phyloP scores from a whole-genome alignment of 2,888 invertebrate genomes.

The Noctua janthe region DNA sequence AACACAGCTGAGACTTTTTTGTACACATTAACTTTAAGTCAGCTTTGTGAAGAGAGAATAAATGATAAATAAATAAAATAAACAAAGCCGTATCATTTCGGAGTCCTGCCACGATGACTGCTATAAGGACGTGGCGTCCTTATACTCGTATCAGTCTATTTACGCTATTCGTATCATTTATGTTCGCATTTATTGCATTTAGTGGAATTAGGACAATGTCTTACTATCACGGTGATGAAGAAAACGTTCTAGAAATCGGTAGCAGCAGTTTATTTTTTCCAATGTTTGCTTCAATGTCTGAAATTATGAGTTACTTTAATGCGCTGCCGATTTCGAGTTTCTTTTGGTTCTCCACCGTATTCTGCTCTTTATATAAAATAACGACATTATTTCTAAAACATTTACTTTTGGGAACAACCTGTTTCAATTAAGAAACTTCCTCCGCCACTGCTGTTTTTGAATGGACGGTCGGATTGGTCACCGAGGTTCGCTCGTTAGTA shows the following conservation, averaged over 20 bases:
- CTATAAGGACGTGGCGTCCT: constrained; percentile 66
- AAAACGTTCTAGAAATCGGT: constrained; percentile 81
- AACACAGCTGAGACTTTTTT: too few species aligned
- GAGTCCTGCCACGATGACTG: constrained; percentile 84
- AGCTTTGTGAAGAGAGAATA: too few species aligned
- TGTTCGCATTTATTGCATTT: constrained; percentile 78
- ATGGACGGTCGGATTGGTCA: too few species aligned
- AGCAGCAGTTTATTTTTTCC: constrained; percentile 75
- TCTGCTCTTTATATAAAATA: constrained; percentile 71
- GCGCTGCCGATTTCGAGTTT: constrained; percentile 69
- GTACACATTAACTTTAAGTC: too few species aligned
- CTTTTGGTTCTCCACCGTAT: too few species aligned
- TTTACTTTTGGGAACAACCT: too few species aligned
- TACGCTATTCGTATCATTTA: constrained; percentile 73
- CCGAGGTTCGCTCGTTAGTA: too few species aligned
- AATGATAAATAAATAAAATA: too few species aligned
- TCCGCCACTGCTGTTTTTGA: too few species aligned
- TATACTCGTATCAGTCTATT: constrained; percentile 66
- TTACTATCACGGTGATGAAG: constrained; percentile 84
- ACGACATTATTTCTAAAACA: too few species aligned
- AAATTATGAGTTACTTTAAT: constrained; percentile 82
- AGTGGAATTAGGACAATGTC: constrained; percentile 84
- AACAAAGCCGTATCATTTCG: constrained; percentile 73
- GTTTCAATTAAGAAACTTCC: too few species aligned
- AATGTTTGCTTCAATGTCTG: constrained; percentile 79